These are phyloP conservation scores for Brachyptera putata DNA, from an alignment of 2,888 invertebrate genomes.

Conservation along the genomic window DNA sequence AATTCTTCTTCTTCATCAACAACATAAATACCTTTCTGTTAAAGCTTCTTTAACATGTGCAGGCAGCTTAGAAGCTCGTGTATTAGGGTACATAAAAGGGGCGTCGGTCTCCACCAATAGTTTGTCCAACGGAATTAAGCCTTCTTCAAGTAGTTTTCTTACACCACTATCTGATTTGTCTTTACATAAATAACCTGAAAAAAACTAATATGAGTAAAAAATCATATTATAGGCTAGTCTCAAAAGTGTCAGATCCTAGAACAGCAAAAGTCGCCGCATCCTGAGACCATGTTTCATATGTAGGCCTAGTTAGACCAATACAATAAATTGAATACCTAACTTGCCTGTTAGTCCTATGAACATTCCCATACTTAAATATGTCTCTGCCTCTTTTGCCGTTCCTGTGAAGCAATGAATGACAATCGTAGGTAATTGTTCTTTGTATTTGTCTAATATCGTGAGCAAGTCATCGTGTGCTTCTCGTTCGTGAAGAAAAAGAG, in stretches of 20 bases:
- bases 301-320: too few relatives aligned
- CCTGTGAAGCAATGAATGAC: constrained; percentile 92
- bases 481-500: constrained; percentile 86
- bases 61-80: constrained; percentile 86
- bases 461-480: constrained; percentile 85
- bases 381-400: constrained; percentile 73
- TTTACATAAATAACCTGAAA: constrained; percentile 76
- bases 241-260: too few relatives aligned
- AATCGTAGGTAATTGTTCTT: constrained; percentile 65
- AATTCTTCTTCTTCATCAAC: too few relatives aligned
- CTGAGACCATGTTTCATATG: too few relatives aligned
- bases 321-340: neutral
- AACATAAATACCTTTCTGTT: constrained; percentile 68
- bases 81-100: constrained; percentile 95
- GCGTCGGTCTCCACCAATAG: constrained; percentile 89
- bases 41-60: constrained; percentile 80
- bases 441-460: constrained; percentile 59
- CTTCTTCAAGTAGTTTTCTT: constrained; percentile 73
- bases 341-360: constrained; percentile 78
- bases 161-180: constrained; percentile 91
- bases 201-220: too few relatives aligned
- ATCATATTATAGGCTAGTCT: too few relatives aligned
- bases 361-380: constrained; percentile 79
- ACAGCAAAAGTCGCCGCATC: too few relatives aligned
- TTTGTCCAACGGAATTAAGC: constrained; percentile 75